Base-by-base conservation (phyloP, 2,888 invertebrate species). In the Lasioglossum pauxillum region DNA sequence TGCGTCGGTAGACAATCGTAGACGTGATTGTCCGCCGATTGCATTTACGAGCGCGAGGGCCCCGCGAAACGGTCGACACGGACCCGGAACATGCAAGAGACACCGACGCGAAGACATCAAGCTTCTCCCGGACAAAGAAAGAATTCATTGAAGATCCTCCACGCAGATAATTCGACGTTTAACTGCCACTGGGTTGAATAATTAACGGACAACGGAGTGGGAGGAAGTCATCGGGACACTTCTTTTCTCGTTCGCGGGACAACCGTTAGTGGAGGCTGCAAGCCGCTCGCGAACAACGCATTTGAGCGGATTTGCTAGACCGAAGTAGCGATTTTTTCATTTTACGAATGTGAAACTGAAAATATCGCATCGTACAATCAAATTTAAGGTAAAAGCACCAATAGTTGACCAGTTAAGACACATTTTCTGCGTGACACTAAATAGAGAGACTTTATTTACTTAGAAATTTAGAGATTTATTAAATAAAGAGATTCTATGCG, bases 21-120 rank as follows among this genome's bases (percentile, higher is more conserved):
- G 75, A 12, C 60, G 69, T 27, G 46, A 82, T 31, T 49, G 83
- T 46, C 4, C 35, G 44, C 19, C 57, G n/a, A 78, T 83, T 49
- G 49, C 44, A 38, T 31, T 27, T 27, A 10, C 31, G 14, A 5
- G 44, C 44, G 72, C 23, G 19, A 16, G 0, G 64, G 23, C 10
- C 35, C 8, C 41, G 31, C 60, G 69, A 31, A 75, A 79, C 44
- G 53, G 19, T 27, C 60, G 60, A 57, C 19, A 27, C 5, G 60
- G 60, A 27, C 64, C 16, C 64, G 64, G 64, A 64, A 64, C 64
- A 31, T 7, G 27, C 31, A 7, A 31, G 16, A 16, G 64, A 64
- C 64, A 27, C 27, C 27, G 31, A 64, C 7, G 64, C 27, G 31
- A 27, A 64, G 64, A 16, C 31, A n/a, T n/a, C 53, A n/a, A 53